Evolutionary conservation across 2,888 invertebrate species (phyloP), one percentile per base, ranked within the genome.

Genomic region (Xanthia icteritia): DNA sequence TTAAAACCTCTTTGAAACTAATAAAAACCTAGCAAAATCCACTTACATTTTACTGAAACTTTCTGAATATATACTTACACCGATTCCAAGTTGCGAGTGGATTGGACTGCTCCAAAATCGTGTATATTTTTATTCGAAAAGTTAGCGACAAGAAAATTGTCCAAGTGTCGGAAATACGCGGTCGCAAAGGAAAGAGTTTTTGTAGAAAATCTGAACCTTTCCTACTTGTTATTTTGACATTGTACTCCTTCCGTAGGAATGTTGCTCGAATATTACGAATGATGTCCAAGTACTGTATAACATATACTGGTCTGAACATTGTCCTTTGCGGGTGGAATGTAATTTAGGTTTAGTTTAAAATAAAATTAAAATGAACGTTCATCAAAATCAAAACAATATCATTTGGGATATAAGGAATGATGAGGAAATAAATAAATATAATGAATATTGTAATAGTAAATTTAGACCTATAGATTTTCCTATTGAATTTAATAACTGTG

Each of bases 81-180:
- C 81, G 82, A 85, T 87, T 82, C 73, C 27, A 84, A 86, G 75
- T 87, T 77, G 85, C 76, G 58, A 69, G 78, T 82, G 87, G 81
- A 87, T 87, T 88, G 88, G 85, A 80, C 79, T 77, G 73, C 79
- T 86, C 80, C 68, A 51, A 80, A 83, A 84, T 86, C 71, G 81
- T 87, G 84, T 85, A 84, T 81, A 87, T 82, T 88, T 88, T 88
- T 88, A 88, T 88, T 87, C 67, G 81, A 81, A 88, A 88, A 88
- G 73, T 88, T 88, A 76, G 73, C 71, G 79, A 85, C 82, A 68
- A 65, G 85, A 75, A 87, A 86, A 87, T 88, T 85, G 86, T 79
- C 66, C 79, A 45, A 86, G 79, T 76, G 75, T 81, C 73, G 83
- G 81, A 77, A 75, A 73, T 77, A 63, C 48, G 74, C 63, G 76